A percentile compares a stretch with the other conserved stretches of the same genome.
Evolutionary conservation across 2,113 vertebrate species (phyloP).

Genomic region (Dipodomys merriami): DNA sequence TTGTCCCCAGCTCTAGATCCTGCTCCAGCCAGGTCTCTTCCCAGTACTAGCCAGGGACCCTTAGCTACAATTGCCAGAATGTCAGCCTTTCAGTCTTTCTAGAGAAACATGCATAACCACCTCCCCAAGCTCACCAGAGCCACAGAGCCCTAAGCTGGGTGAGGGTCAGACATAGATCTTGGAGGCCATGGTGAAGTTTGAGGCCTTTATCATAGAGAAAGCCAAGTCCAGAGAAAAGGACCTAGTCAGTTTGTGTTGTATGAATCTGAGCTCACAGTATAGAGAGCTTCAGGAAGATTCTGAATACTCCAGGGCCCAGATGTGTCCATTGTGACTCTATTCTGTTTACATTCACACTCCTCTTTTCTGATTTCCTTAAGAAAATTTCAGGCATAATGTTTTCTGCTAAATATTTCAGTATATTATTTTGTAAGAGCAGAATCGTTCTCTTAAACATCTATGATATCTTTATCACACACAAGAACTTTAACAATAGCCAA

Average conservation of each 20-base stretch:
- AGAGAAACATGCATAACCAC: neutral
- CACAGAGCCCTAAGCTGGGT: too few species aligned
- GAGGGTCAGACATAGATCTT: neutral
- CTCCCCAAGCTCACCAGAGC: neutral
- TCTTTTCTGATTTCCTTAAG: neutral
- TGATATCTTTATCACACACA: too few species aligned
- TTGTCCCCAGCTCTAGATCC: neutral
- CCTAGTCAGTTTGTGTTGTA: neutral
- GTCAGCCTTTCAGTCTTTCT: neutral
- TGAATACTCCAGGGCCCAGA: neutral
- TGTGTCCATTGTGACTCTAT: too few species aligned
- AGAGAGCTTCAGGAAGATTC: neutral
- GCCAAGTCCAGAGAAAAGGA: neutral
- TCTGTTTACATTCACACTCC: neutral
- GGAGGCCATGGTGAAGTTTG: neutral
- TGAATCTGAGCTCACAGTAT: neutral
- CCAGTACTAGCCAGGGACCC: neutral
- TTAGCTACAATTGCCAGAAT: neutral
- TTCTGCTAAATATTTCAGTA: neutral
- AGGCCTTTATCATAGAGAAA: neutral
- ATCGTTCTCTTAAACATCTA: neutral
- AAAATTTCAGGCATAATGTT: too few species aligned
- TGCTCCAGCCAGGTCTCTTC: neutral
- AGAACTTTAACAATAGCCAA: too few species aligned
- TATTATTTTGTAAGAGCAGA: conserved; percentile 1